Base-by-base conservation (phyloP, 2,797 vertebrate genomes). In the Pipistrellus pipistrellus region DNA sequence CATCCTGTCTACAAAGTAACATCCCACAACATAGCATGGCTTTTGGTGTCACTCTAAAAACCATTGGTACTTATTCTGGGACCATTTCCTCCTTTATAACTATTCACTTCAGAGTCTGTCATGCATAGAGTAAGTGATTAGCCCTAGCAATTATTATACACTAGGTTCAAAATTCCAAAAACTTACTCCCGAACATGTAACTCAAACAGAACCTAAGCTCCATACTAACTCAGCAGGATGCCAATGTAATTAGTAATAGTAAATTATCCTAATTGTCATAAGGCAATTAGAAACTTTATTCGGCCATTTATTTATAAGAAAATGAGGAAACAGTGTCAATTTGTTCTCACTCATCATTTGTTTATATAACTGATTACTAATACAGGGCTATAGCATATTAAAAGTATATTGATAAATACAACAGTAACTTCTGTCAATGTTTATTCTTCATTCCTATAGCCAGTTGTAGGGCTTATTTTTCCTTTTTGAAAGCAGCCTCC, bases 241-340 rank as follows among this genome's bases (percentile, higher is more conserved):
- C 62, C 25, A 72, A 38, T 76, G 95, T 46, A 94, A 59, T 66
- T 73, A 90, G 73, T 13, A 91, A 73, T 23, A 32, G 62, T 66
- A 57, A 75, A 76, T 55, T 64, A 82, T 64, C n/a, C 57, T 86
- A 73, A 48, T 8, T 69, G 68, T 53, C 80, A 84, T 32, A 51
- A 62, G 92, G 57, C 46, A 68, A 64, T 72, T 73, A 88, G 66
- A 93, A 93, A 91, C 12, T 41, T 90, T n/a, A 92, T 44, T 73
- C 25, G 48, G n/a, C 76, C 32, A 55, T 44, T 82, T 76, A 84
- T 30, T 81, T 15, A 71, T 73, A 77, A 85, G 13, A 23, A 92
- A 95, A 96, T 91, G 25, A 88, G 7, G 21, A 41, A 53, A 73
- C 64, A 62, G 2, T 75, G 12, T 38, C 46, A 83, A 66, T 35